These are phyloP conservation scores for Phainopepla nitens DNA, from an alignment of 2,113 vertebrate genomes.

Conservation along the genomic window DNA sequence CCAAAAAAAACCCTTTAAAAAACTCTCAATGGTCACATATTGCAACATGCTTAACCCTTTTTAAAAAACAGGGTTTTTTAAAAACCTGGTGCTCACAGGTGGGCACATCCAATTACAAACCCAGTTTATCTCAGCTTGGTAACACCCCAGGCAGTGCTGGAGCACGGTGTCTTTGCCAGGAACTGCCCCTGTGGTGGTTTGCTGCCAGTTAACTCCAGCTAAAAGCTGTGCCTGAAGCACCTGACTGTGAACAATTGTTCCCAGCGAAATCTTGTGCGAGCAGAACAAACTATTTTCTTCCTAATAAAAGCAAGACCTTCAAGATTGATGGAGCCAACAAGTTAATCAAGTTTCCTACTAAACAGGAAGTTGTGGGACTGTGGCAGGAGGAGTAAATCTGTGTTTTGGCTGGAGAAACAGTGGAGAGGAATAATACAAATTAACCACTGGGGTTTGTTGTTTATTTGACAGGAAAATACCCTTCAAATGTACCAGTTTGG, in stretches of 20 bases:
- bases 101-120: neutral
- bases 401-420: conserved; percentile 18
- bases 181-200: neutral
- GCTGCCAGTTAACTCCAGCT: neutral
- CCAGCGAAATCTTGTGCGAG: neutral
- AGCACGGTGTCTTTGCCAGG: accelerated
- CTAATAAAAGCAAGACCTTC: conserved; percentile 53
- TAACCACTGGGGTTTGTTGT: neutral
- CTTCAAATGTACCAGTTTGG: neutral
- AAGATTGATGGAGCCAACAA: neutral
- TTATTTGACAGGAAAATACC: conserved; percentile 20
- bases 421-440: neutral
- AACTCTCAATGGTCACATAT: neutral
- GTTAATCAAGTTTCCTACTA: conserved; percentile 60
- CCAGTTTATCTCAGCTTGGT: neutral
- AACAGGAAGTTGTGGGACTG: conserved; percentile 52
- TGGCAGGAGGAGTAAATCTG: neutral
- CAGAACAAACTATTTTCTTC: conserved; percentile 43
- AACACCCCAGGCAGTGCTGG: neutral
- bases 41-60: neutral
- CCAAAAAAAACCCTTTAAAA: neutral
- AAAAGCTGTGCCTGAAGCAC: conserved; percentile 14
- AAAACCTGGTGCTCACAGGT: neutral
- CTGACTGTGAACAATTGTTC: conserved; percentile 31
- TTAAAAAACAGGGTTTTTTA: neutral